Conservation (phyloP, 2,888 invertebrate genomes). For the Drosophila dives region DNA sequence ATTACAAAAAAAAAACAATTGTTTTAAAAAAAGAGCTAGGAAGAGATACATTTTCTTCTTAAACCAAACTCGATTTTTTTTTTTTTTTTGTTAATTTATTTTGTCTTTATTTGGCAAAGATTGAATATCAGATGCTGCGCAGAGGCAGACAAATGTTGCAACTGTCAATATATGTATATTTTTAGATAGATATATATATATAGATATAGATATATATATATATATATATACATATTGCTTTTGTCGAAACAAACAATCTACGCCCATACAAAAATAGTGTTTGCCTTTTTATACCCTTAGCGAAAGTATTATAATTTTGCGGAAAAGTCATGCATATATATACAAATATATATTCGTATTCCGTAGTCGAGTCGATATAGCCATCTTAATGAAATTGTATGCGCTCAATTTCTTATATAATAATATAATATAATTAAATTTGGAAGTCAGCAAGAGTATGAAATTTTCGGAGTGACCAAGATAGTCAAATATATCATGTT, state of each 20-base stretch:
- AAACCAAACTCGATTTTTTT: constrained; percentile 31
- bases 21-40: constrained; percentile 2
- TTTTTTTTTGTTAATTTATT: constrained; percentile 49
- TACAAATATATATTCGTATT: neutral
- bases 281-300: neutral
- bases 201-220: constrained; percentile 15
- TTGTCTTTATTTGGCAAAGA: constrained; percentile 56
- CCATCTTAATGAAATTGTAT: neutral
- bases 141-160: constrained; percentile 9
- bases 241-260: neutral
- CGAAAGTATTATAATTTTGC: neutral
- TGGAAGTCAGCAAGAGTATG: neutral
- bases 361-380: neutral
- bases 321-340: neutral
- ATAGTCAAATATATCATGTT: neutral
- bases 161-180: neutral
- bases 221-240: constrained; percentile 1
- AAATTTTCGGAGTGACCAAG: neutral
- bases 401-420: neutral
- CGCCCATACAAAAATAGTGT: constrained; percentile 1
- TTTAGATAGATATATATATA: neutral
- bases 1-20: neutral
- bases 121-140: constrained; percentile 28
- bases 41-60: constrained; percentile 20
- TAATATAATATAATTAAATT: neutral